phyloP scores from a whole-genome alignment of 1,140 invertebrate species.

The Propsilocerus akamusi region DNA sequence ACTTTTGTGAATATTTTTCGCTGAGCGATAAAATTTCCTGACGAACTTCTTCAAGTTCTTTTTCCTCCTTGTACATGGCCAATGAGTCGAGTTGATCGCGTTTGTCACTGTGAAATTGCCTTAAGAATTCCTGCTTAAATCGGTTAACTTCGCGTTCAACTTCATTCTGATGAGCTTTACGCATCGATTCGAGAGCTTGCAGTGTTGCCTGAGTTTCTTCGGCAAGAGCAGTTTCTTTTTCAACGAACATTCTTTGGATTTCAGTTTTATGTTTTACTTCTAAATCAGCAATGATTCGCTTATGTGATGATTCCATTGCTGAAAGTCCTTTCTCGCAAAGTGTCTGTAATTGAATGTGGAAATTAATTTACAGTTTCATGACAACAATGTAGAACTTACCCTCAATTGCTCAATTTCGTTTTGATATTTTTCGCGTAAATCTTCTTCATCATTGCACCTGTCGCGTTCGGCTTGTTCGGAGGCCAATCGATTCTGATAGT shows the following conservation, averaged over 20 bases:
- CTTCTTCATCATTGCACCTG: slow-evolving; percentile 35
- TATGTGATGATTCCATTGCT: slow-evolving; percentile 75
- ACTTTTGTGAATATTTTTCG: slow-evolving; percentile 80
- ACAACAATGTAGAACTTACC: slow-evolving; percentile 21
- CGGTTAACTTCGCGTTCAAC: slow-evolving; percentile 71
- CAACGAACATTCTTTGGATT: slow-evolving; percentile 28
- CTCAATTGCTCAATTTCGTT: slow-evolving; percentile 71
- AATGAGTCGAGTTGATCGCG: not conserved
- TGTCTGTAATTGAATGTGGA: slow-evolving; percentile 24
- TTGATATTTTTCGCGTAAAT: slow-evolving; percentile 57
- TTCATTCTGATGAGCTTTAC: slow-evolving; percentile 82
- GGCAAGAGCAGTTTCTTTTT: slow-evolving; percentile 74
- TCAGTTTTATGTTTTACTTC: slow-evolving; percentile 69
- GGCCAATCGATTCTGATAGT: slow-evolving; percentile 38
- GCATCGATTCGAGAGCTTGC: slow-evolving; percentile 75
- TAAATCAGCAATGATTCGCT: slow-evolving; percentile 64
- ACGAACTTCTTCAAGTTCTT: slow-evolving; percentile 68
- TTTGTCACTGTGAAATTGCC: slow-evolving; percentile 37
- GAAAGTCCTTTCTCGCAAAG: slow-evolving; percentile 71
- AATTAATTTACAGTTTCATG: not conserved
- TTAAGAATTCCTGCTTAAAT: slow-evolving; percentile 71
- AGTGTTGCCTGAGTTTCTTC: slow-evolving; percentile 73
- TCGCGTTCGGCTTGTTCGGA: slow-evolving; percentile 11
- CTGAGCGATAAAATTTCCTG: slow-evolving; percentile 72
- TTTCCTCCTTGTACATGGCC: slow-evolving; percentile 27